phyloP scores from a whole-genome alignment of 2,113 vertebrate genomes.

The Rhagologus leucostigma region DNA sequence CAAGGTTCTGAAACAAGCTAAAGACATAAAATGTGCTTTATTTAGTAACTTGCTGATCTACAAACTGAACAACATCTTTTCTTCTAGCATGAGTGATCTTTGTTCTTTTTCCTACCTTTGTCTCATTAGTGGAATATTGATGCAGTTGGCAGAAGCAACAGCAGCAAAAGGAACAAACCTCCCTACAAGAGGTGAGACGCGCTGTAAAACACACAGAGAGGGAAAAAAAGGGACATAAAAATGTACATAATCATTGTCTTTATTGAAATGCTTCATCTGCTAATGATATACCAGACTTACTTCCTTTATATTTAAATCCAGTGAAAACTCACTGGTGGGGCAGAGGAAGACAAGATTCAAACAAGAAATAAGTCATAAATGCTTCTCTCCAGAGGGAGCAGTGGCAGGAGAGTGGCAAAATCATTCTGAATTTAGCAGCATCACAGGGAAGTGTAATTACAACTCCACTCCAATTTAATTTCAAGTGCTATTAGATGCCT shows the following conservation, averaged over 20 bases:
- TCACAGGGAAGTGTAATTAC: neutral
- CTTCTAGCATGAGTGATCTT: neutral
- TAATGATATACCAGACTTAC: neutral
- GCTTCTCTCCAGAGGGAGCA: neutral
- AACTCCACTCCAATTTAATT: neutral
- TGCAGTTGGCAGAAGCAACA: constrained; percentile 98
- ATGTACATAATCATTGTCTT: neutral
- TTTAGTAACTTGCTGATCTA: neutral
- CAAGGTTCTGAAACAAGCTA: neutral
- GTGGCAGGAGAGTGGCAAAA: neutral
- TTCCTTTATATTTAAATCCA: neutral
- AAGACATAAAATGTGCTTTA: neutral
- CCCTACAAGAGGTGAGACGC: constrained; percentile 89
- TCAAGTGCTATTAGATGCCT: neutral
- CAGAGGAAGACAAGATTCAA: neutral
- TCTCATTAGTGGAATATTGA: constrained; percentile 98
- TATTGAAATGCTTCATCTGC: neutral
- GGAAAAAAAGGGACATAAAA: neutral
- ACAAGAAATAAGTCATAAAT: neutral
- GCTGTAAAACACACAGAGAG: constrained; percentile 70
- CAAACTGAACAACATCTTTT: neutral
- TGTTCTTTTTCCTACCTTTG: constrained; percentile 82
- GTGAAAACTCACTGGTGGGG: neutral
- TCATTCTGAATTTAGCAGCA: neutral
- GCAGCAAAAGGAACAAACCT: constrained; percentile 98